Evolutionary conservation across 2,888 invertebrate species (phyloP).

Genomic region (Conus canariensis): DNA sequence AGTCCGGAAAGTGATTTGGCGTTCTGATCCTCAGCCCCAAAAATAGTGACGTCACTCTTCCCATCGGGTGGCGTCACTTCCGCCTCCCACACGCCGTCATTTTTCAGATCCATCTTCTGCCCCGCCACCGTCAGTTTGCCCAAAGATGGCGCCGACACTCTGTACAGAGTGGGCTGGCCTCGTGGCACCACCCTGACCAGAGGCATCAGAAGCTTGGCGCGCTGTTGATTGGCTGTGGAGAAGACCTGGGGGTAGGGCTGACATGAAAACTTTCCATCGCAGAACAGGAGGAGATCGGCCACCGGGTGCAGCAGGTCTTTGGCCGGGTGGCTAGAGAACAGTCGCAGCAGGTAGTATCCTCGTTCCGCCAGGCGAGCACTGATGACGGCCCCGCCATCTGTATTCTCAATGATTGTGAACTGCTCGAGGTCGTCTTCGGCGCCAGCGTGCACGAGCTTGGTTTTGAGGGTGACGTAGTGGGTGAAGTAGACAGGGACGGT

Average conservation of each 20-base stretch:
- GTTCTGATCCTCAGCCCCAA: neutral
- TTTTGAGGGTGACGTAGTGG: neutral
- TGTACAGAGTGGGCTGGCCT: neutral
- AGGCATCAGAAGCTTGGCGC: neutral
- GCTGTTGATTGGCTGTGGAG: neutral
- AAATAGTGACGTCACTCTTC: constrained; percentile 1
- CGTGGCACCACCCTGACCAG: neutral
- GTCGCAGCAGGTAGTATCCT: constrained; percentile 23
- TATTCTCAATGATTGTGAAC: constrained; percentile 5
- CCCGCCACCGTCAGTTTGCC: neutral
- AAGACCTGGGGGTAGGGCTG: neutral
- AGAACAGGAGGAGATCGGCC: constrained; percentile 7
- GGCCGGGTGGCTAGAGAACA: constrained; percentile 3
- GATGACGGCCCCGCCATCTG: constrained; percentile 1
- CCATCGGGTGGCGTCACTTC: constrained; percentile 22
- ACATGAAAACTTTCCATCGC: neutral
- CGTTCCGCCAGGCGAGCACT: constrained; percentile 15
- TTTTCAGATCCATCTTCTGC: constrained; percentile 16
- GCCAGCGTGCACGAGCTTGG: neutral
- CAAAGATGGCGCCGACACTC: neutral
- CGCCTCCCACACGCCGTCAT: constrained; percentile 34
- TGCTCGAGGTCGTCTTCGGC: neutral
- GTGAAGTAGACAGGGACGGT: neutral
- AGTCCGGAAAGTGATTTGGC: neutral
- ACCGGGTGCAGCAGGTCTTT: neutral